phyloP scores from a whole-genome alignment of 2,113 vertebrate genomes.

The Chlorodrepanis virens region DNA sequence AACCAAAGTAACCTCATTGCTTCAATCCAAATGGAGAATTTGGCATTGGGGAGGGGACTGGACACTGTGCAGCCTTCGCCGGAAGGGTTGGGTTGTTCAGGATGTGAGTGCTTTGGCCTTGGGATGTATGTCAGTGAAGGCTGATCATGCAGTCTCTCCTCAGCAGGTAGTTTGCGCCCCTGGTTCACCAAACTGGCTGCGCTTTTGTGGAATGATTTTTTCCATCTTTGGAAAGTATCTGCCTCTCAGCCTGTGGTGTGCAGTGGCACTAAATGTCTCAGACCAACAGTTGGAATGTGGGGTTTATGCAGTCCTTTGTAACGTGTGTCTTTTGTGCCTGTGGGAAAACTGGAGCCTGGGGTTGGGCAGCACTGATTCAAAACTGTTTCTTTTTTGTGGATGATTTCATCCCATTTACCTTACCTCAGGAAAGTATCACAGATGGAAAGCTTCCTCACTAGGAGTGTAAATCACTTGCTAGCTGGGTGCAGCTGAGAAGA shows the following conservation, averaged over 20 bases:
- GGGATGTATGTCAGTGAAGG: neutral
- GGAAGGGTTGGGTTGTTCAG: neutral
- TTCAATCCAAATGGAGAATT: neutral
- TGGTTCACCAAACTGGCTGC: neutral
- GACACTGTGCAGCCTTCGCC: accelerated
- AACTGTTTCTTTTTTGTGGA: neutral
- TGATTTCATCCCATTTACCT: neutral
- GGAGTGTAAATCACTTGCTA: neutral
- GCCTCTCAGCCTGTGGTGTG: neutral
- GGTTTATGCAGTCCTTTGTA: neutral
- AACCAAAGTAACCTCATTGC: neutral
- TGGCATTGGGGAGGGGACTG: neutral
- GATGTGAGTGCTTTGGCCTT: accelerated
- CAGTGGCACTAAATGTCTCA: neutral
- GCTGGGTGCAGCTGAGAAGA: neutral
- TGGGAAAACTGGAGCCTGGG: neutral
- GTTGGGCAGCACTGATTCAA: neutral
- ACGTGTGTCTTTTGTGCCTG: neutral
- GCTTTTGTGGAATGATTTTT: neutral
- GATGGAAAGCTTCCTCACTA: neutral
- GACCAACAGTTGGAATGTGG: neutral
- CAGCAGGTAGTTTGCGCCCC: neutral
- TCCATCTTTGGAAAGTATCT: neutral
- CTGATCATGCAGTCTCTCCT: neutral
- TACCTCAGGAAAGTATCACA: neutral